phyloP scores from a whole-genome alignment of 2,888 invertebrate species.

The Oligia latruncula region DNA sequence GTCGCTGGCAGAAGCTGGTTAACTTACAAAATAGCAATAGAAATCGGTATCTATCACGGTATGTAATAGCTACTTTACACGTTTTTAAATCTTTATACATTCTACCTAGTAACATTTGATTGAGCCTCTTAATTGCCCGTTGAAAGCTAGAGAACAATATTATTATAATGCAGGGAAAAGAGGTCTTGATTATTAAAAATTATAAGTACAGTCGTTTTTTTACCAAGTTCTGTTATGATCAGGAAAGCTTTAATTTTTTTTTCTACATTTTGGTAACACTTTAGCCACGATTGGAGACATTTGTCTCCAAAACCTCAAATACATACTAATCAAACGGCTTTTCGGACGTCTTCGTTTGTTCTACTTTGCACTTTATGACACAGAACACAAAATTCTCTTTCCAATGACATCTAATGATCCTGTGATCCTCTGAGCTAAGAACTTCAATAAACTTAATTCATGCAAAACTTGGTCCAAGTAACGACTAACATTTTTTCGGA shows the following conservation, averaged over 20 bases:
- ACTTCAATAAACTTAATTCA: background rate
- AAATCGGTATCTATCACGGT: constrained; percentile 47
- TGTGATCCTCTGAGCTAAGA: background rate
- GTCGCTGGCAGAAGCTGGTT: too few species aligned
- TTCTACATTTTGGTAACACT: background rate
- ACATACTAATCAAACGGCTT: background rate
- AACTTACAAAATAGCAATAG: constrained; percentile 15
- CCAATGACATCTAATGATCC: background rate
- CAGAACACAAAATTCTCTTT: background rate
- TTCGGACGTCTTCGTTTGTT: background rate
- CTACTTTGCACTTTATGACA: background rate
- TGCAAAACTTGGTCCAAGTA: constrained; percentile 31
- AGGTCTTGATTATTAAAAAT: constrained; percentile 24
- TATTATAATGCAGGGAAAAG: constrained; percentile 41
- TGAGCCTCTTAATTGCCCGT: constrained; percentile 56
- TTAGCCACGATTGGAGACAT: background rate
- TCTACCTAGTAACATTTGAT: constrained; percentile 54
- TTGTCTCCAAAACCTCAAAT: background rate
- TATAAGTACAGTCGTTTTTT: constrained; percentile 9
- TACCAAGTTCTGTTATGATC: constrained; percentile 22
- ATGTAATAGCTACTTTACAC: constrained; percentile 62
- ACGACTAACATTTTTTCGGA: constrained; percentile 16
- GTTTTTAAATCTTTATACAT: constrained; percentile 68
- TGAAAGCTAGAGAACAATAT: constrained; percentile 50
- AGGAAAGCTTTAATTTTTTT: background rate